Percentiles rank a stretch among this genome's conserved stretches.
These are phyloP conservation scores for Ptyas mucosa DNA, from an alignment of 2,113 vertebrate species.

Conservation along the genomic window DNA sequence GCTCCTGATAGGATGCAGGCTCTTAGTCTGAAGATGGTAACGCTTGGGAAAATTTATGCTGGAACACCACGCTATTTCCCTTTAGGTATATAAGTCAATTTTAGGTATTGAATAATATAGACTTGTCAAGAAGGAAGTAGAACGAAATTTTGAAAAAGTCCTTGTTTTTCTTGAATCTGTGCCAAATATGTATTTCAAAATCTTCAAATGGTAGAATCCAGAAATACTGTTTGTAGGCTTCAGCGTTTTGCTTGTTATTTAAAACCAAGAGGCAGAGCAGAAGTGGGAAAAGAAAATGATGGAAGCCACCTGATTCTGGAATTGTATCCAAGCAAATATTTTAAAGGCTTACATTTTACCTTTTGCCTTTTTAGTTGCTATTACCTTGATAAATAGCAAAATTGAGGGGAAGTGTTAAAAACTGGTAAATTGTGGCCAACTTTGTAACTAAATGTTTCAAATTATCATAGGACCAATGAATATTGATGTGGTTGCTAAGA, in stretches of 20 bases:
- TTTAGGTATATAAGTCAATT: constrained; percentile 73
- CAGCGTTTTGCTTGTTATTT: background rate
- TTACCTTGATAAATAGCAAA: background rate
- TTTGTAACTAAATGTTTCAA: background rate
- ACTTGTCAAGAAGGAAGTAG: background rate
- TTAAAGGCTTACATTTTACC: background rate
- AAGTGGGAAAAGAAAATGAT: background rate
- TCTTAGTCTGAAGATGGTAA: constrained; percentile 87
- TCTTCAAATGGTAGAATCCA: background rate
- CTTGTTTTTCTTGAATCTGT: background rate
- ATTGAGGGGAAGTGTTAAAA: background rate
- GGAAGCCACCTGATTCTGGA: background rate
- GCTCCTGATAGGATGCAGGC: constrained; percentile 87
- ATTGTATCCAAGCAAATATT: background rate
- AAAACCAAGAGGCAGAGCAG: background rate
- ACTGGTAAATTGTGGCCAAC: background rate
- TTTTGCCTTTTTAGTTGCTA: background rate
- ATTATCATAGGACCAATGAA: background rate
- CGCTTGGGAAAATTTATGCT: constrained; percentile 90
- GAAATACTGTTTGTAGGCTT: background rate
- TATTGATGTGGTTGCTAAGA: background rate
- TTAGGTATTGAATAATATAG: background rate
- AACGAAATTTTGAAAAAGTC: background rate
- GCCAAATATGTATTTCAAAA: background rate
- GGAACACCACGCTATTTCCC: constrained; percentile 97